phyloP scores from a whole-genome alignment of 2,888 invertebrate genomes.

The Chirona hameri region DNA sequence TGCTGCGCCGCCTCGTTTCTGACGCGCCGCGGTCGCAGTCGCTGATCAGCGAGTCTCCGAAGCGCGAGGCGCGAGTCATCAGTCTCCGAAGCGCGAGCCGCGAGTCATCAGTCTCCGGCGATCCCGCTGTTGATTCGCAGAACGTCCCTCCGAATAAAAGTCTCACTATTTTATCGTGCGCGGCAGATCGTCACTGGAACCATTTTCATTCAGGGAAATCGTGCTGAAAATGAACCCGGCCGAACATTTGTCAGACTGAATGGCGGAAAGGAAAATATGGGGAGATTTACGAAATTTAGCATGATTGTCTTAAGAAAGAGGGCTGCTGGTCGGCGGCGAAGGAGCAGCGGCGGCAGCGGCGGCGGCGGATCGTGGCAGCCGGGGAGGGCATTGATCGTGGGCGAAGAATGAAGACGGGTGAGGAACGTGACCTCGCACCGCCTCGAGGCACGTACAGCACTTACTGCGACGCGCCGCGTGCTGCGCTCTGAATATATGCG shows the following conservation, averaged over 20 bases:
- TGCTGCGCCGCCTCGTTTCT: no score
- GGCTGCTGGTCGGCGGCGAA: not conserved
- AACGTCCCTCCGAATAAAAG: slow-evolving; percentile 10
- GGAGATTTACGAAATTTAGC: slow-evolving; percentile 27
- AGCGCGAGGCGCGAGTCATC: no score
- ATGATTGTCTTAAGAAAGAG: slow-evolving; percentile 26
- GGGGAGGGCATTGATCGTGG: not conserved
- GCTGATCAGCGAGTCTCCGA: no score
- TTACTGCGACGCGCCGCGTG: not conserved
- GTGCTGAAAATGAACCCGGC: slow-evolving; percentile 27
- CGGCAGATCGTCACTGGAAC: not conserved
- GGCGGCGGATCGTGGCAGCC: not conserved
- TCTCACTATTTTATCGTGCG: slow-evolving; percentile 13
- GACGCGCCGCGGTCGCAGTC: no score
- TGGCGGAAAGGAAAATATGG: slow-evolving; percentile 24
- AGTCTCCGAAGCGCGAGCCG: no score
- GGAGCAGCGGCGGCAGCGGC: no score
- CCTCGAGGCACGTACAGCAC: not conserved
- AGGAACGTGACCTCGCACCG: not conserved
- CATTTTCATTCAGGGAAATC: slow-evolving; percentile 24
- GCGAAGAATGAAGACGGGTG: not conserved
- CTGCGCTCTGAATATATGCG: not conserved
- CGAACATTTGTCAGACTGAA: slow-evolving; percentile 13
- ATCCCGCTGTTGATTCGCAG: not conserved
- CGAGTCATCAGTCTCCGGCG: not conserved